Conservation (phyloP, 2,797 vertebrate species). For the Limosa lapponica region DNA sequence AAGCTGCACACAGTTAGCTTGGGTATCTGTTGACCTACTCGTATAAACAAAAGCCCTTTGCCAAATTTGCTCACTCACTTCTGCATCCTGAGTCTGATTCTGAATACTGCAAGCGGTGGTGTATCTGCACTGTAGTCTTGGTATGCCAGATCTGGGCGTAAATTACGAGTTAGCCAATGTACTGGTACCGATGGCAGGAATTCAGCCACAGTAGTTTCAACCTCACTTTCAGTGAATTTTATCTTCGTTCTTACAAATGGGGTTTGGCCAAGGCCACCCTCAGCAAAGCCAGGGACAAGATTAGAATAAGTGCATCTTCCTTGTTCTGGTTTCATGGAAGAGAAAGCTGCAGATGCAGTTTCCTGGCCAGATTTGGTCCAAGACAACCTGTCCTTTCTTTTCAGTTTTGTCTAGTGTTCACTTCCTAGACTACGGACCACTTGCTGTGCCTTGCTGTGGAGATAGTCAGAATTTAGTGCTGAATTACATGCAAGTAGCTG, state of each 20-base stretch:
- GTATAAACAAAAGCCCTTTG: not conserved
- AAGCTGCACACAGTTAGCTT: not conserved
- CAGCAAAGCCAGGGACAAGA: not conserved
- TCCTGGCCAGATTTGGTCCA: not conserved
- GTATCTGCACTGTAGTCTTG: not conserved
- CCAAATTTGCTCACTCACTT: fast-evolving
- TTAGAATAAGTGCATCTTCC: not conserved
- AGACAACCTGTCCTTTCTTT: not conserved
- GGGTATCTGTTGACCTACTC: not conserved
- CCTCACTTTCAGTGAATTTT: not conserved
- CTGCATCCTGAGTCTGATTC: not conserved
- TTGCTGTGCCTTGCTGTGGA: not conserved
- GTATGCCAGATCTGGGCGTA: not conserved
- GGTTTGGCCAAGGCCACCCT: not conserved
- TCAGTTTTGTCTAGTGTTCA: not conserved
- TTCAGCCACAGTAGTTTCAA: not conserved
- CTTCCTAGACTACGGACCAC: not conserved
- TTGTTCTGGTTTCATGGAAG: not conserved
- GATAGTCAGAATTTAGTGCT: not conserved
- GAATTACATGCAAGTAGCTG: not conserved
- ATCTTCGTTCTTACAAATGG: not conserved
- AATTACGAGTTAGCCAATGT: not conserved
- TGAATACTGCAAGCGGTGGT: not conserved
- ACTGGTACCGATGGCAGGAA: not conserved
- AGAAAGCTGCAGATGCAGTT: not conserved